phyloP scores from a whole-genome alignment of 1,140 invertebrate genomes.

The Platyscapa corneri region DNA sequence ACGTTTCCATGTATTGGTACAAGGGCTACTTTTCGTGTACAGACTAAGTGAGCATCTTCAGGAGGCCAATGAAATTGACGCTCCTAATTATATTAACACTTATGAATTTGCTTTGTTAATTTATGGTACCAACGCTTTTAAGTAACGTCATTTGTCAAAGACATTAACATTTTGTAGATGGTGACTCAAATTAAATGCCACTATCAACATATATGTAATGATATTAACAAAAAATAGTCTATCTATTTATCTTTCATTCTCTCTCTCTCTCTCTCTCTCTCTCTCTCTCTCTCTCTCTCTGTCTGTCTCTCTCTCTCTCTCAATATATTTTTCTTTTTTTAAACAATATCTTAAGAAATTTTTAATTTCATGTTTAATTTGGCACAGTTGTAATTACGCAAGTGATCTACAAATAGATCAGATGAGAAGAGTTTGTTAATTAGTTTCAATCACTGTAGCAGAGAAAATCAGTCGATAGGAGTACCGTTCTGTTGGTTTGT shows the following conservation, averaged over 20 bases:
- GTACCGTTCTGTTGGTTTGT: neutral
- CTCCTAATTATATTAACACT: constrained; percentile 5
- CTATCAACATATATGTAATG: neutral
- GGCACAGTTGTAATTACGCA: neutral
- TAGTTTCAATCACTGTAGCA: neutral
- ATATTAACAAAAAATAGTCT: no score
- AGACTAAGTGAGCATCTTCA: neutral
- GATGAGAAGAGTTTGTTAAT: constrained; percentile 28
- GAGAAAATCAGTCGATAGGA: constrained; percentile 14
- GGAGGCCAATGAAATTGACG: constrained; percentile 54
- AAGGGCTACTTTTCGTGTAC: neutral
- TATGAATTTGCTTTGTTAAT: no score
- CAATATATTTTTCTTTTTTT: no score
- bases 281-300: neutral
- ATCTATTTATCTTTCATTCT: no score
- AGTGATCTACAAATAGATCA: constrained; percentile 9
- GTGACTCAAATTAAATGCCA: constrained; percentile 54
- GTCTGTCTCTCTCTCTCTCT: neutral
- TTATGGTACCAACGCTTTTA: no score
- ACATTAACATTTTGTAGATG: constrained; percentile 61
- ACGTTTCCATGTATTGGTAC: constrained; percentile 27
- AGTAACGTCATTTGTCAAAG: neutral
- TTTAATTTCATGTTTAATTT: constrained; percentile 47
- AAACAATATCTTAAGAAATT: constrained; percentile 12
- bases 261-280: no score